phyloP scores from a whole-genome alignment of 2,888 invertebrate genomes.

The Chironomus riparius region DNA sequence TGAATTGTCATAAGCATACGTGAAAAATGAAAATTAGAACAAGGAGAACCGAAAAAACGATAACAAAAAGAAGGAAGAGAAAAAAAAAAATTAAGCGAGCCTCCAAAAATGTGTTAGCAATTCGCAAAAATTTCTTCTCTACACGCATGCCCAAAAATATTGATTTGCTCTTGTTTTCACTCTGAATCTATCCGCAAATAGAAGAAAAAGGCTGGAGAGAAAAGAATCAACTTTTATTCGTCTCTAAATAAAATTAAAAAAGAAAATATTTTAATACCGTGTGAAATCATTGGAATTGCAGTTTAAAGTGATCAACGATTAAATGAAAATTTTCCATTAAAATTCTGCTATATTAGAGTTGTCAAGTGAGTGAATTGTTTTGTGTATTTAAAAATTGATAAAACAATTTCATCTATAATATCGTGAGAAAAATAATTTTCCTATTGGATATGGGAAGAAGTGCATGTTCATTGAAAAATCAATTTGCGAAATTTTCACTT shows the following conservation, averaged over 20 bases:
- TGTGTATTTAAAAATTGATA: not conserved
- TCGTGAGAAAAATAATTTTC: not conserved
- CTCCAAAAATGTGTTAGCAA: conserved; percentile 1
- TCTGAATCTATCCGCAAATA: not conserved
- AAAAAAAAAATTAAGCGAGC: not conserved
- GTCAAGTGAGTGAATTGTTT: not conserved
- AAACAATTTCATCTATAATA: not conserved
- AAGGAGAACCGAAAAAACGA: not conserved
- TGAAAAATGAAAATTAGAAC: not conserved
- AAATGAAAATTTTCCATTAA: not conserved
- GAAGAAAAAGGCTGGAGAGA: not conserved
- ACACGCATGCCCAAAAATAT: conserved; percentile 13
- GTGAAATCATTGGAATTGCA: not conserved
- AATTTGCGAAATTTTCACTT: not conserved
- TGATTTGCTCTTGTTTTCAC: conserved; percentile 23
- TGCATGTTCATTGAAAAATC: too few relatives aligned
- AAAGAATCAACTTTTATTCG: not conserved
- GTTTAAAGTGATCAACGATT: not conserved
- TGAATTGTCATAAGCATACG: not conserved
- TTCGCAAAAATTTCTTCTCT: not conserved
- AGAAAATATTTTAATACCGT: not conserved
- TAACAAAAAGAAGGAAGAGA: not conserved
- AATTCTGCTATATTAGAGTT: not conserved
- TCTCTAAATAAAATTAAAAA: too few relatives aligned
- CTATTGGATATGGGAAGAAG: not conserved